These are phyloP conservation scores for Leptinotarsa texana DNA, from an alignment of 1,140 invertebrate genomes.

Conservation along the genomic window DNA sequence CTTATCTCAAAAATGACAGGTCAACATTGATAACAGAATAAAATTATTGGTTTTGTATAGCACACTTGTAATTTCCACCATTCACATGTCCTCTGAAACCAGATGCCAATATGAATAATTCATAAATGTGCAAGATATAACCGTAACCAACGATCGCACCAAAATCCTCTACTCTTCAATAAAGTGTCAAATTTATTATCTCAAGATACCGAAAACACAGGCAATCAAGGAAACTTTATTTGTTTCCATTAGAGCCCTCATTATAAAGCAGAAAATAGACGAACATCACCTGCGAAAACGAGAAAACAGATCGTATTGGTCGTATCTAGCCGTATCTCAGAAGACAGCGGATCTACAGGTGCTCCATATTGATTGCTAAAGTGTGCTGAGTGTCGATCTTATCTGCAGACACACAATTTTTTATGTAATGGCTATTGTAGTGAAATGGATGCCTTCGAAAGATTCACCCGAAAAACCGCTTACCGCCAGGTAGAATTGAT, in stretches of 20 bases:
- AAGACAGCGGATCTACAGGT: constrained; percentile 13
- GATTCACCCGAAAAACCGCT: background rate
- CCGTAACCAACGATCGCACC: background rate
- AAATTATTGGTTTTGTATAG: no score
- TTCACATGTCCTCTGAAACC: background rate
- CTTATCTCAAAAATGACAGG: no score
- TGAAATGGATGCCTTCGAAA: background rate
- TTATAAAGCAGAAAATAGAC: constrained; percentile 12
- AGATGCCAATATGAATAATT: background rate
- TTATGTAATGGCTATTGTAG: constrained; percentile 17
- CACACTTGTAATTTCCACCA: no score
- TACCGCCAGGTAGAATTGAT: background rate
- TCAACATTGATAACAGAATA: no score
- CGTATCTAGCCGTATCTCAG: background rate
- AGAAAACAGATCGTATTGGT: background rate
- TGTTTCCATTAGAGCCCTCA: background rate
- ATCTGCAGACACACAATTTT: constrained; percentile 10
- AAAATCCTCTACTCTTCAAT: background rate
- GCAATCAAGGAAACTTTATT: constrained; percentile 20
- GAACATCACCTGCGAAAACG: constrained; percentile 18
- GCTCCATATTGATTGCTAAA: constrained; percentile 22
- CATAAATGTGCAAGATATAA: background rate
- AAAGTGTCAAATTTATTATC: constrained; percentile 24
- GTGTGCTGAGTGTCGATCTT: constrained; percentile 21
- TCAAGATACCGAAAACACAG: background rate